Percentiles rank a stretch among this genome's conserved stretches.
Conservation (phyloP, 2,888 invertebrate species). For the Tuberolachnus salignus region DNA sequence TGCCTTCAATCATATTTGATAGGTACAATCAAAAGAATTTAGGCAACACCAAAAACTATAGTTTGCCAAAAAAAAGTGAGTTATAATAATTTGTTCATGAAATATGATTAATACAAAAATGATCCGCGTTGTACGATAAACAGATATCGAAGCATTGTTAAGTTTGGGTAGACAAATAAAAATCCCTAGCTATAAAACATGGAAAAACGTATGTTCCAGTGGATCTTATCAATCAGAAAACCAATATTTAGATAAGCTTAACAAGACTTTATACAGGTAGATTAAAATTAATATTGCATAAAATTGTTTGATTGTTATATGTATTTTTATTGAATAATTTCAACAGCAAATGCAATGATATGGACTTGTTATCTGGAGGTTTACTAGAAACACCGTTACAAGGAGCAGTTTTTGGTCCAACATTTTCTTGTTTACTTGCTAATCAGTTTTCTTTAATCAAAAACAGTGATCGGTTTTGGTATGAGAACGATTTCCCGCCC, state of each 20-base stretch:
- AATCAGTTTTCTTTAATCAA: conserved; percentile 82
- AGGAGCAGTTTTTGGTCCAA: conserved; percentile 85
- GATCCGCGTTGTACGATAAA: background rate
- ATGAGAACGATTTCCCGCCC: conserved; percentile 91
- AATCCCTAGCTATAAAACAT: conserved; percentile 34
- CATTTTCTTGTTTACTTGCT: conserved; percentile 84
- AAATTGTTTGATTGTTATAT: background rate
- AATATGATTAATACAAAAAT: background rate
- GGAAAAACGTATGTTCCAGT: conserved; percentile 29
- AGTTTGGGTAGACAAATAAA: conserved; percentile 47
- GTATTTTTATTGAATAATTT: conserved; percentile 11
- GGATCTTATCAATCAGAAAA: background rate
- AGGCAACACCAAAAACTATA: background rate
- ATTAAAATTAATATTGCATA: background rate
- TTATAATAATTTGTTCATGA: background rate
- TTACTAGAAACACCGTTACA: conserved; percentile 78
- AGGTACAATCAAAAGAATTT: conserved; percentile 37
- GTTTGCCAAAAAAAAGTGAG: conserved; percentile 45
- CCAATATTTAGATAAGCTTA: conserved; percentile 7
- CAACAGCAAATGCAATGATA: conserved; percentile 67
- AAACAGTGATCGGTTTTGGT: conserved; percentile 92
- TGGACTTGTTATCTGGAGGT: conserved; percentile 85
- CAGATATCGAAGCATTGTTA: conserved; percentile 32
- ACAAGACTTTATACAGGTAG: conserved; percentile 47
- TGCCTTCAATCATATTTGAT: conserved; percentile 75